A percentile compares a stretch with the other conserved stretches of the same genome.
Evolutionary conservation across 2,888 invertebrate genomes (phyloP).

Genomic region (Harmothoe impar): DNA sequence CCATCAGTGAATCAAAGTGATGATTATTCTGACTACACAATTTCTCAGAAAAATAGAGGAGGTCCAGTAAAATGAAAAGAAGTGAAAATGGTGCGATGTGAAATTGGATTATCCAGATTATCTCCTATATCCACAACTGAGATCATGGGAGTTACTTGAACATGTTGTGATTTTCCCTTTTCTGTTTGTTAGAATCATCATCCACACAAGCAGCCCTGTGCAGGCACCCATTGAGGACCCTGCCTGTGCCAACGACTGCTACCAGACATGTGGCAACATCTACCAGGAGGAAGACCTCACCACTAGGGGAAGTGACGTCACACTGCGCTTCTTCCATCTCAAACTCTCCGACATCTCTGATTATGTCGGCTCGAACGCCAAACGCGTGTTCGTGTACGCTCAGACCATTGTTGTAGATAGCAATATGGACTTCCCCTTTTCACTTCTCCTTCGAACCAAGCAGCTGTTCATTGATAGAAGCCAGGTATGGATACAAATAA

Average conservation of each 20-base stretch:
- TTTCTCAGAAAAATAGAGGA: too few relatives aligned
- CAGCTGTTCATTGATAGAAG: conserved; percentile 50
- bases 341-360: conserved; percentile 32
- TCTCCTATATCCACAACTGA: too few relatives aligned
- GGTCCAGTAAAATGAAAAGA: too few relatives aligned
- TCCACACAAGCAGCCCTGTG: conserved; percentile 15
- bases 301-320: conserved; percentile 15
- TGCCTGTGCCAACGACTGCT: conserved; percentile 48
- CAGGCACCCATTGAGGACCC: conserved; percentile 12
- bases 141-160: too few relatives aligned
- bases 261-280: conserved; percentile 49
- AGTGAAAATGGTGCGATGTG: too few relatives aligned
- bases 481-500: conserved; percentile 10
- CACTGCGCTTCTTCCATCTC: conserved; percentile 45
- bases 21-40: too few relatives aligned
- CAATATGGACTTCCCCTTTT: background rate
- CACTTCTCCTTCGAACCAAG: conserved; percentile 34
- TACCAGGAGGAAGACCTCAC: conserved; percentile 27
- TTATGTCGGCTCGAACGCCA: background rate
- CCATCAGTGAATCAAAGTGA: too few relatives aligned
- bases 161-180: background rate
- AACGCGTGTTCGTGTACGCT: conserved; percentile 45
- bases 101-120: too few relatives aligned
- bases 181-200: conserved; percentile 13
- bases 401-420: conserved; percentile 50